A percentile compares a stretch with the other conserved stretches of the same genome.
Evolutionary conservation across 2,113 vertebrate species (phyloP).

Genomic region (Mungos mungo): DNA sequence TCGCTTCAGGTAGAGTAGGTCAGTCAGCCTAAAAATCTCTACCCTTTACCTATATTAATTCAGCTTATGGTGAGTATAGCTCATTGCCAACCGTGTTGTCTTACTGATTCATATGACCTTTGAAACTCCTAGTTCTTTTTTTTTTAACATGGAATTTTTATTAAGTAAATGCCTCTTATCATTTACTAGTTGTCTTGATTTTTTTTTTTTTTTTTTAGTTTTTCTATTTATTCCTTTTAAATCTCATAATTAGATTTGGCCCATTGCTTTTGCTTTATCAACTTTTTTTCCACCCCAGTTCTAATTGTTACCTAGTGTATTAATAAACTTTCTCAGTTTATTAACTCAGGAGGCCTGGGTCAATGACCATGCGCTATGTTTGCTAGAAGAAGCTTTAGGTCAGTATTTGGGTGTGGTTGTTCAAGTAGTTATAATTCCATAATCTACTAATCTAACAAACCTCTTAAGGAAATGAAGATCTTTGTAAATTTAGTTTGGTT

Average conservation of each 20-base stretch:
- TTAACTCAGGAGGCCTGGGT: background rate
- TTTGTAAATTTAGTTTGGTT: background rate
- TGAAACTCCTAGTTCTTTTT: background rate
- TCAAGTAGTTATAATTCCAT: background rate
- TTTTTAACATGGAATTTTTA: background rate
- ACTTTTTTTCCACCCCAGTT: background rate
- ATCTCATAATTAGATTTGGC: slow-evolving; percentile 4
- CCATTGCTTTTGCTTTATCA: background rate
- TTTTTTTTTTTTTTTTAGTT: background rate
- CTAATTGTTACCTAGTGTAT: background rate
- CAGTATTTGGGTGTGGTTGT: background rate
- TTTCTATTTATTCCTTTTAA: slow-evolving; percentile 11
- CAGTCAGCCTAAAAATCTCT: background rate
- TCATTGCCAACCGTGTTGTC: background rate
- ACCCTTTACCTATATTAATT: background rate
- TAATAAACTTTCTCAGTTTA: background rate
- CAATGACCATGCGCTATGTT: background rate
- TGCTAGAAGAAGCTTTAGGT: background rate
- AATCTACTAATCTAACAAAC: background rate
- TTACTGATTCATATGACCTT: background rate
- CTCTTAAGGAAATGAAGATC: background rate
- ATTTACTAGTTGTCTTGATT: background rate
- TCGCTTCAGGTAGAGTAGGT: background rate
- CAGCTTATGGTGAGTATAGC: background rate
- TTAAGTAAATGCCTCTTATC: background rate